A percentile compares a stretch with the other conserved stretches of the same genome.
Evolutionary conservation across 2,797 vertebrate genomes (phyloP).

Genomic region (Notamacropus eugenii): DNA sequence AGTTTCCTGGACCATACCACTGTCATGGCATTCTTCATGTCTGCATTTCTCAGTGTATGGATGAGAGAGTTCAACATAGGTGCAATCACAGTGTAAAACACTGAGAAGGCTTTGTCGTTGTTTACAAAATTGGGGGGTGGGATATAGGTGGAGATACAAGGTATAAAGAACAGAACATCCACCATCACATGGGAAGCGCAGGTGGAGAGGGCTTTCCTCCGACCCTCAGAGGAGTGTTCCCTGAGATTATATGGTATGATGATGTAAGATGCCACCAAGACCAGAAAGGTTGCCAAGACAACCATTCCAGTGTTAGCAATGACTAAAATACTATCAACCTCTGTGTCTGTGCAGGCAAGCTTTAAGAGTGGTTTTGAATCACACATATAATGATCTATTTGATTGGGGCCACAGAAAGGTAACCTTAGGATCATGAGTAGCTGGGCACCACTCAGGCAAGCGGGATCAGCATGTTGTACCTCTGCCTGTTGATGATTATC

Average conservation of each 20-base stretch:
- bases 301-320: neutral
- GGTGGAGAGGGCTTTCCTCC: neutral
- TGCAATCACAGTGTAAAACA: constrained; percentile 20
- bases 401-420: constrained; percentile 53
- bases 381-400: constrained; percentile 64
- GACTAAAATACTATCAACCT: neutral
- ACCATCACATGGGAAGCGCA: constrained; percentile 9
- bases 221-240: neutral
- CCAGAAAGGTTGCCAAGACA: neutral
- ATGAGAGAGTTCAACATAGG: constrained; percentile 15
- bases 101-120: neutral
- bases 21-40: neutral
- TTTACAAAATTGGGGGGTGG: neutral
- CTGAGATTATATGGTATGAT: constrained; percentile 21
- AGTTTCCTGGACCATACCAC: neutral
- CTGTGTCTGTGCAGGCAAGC: constrained; percentile 57
- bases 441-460: constrained; percentile 56
- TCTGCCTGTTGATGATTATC: constrained; percentile 28
- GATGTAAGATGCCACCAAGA: constrained; percentile 27
- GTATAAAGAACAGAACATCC: neutral
- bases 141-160: neutral
- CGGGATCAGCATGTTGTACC: constrained; percentile 16
- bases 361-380: constrained; percentile 57
- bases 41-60: neutral
- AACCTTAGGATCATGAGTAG: neutral